Percentiles rank a stretch among this genome's conserved stretches.
Conservation (phyloP, 2,888 invertebrate genomes). For the Byasa hedistus region DNA sequence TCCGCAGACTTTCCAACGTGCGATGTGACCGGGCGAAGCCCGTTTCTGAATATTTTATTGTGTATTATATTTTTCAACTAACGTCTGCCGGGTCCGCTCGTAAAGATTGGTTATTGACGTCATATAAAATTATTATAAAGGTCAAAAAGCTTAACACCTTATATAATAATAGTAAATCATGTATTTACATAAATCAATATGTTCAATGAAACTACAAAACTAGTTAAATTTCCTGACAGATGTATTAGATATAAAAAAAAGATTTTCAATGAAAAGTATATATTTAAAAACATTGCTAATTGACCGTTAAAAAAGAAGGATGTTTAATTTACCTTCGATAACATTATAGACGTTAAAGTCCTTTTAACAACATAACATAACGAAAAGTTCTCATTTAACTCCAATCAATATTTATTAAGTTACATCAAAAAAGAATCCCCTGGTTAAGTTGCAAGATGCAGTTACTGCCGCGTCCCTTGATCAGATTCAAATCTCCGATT, state of each 20-base stretch:
- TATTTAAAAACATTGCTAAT: too few relatives aligned
- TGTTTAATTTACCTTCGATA: too few relatives aligned
- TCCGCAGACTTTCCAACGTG: slow-evolving; percentile 53
- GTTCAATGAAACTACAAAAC: too few relatives aligned
- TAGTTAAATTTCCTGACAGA: too few relatives aligned
- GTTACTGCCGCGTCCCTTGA: slow-evolving; percentile 23
- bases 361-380: not conserved
- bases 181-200: too few relatives aligned
- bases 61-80: slow-evolving; percentile 7
- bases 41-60: slow-evolving; percentile 33
- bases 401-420: not conserved
- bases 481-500: slow-evolving; percentile 32
- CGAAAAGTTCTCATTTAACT: not conserved
- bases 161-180: too few relatives aligned
- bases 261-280: too few relatives aligned
- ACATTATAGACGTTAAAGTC: not conserved
- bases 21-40: slow-evolving; percentile 33
- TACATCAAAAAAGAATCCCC: not conserved
- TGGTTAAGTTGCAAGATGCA: slow-evolving; percentile 20
- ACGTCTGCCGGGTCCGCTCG: not conserved
- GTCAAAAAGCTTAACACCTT: not conserved
- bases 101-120: not conserved
- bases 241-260: too few relatives aligned
- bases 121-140: not conserved
- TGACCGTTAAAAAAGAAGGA: too few relatives aligned